These are phyloP conservation scores for Nanorana parkeri DNA, from an alignment of 2,113 vertebrate genomes.

Conservation along the genomic window DNA sequence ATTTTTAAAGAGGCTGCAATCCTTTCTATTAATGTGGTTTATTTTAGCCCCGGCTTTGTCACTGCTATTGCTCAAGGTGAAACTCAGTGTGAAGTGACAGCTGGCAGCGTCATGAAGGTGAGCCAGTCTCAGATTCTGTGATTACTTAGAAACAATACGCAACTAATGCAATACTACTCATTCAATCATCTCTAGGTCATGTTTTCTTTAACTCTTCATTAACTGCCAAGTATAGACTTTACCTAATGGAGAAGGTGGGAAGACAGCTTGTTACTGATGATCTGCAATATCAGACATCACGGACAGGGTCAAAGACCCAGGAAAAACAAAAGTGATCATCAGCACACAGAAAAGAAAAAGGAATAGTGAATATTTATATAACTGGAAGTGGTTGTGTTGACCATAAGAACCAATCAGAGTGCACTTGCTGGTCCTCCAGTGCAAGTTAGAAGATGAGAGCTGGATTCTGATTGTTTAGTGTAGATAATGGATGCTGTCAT, in stretches of 20 bases:
- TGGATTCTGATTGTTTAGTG: too few relatives aligned
- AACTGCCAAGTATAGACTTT: not conserved
- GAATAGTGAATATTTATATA: too few relatives aligned
- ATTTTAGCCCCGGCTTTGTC: not conserved
- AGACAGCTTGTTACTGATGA: not conserved
- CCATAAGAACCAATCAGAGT: too few relatives aligned
- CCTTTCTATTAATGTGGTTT: not conserved
- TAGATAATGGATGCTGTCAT: too few relatives aligned
- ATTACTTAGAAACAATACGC: slow-evolving; percentile 39
- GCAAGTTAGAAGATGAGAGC: too few relatives aligned
- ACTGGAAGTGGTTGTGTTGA: too few relatives aligned
- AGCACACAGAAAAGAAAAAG: too few relatives aligned
- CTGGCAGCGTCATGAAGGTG: not conserved
- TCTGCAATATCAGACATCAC: too few relatives aligned
- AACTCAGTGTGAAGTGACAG: not conserved
- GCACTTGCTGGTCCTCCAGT: too few relatives aligned
- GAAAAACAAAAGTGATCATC: too few relatives aligned
- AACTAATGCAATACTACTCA: not conserved
- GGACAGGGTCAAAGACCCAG: too few relatives aligned
- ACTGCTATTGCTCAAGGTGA: slow-evolving; percentile 14
- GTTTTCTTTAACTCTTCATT: not conserved
- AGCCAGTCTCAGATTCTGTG: not conserved
- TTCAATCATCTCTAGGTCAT: slow-evolving; percentile 5
- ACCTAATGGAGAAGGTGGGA: not conserved
- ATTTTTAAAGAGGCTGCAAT: not conserved